Evolutionary conservation across 2,113 vertebrate genomes (phyloP).

Genomic region (Rhegmatorhina hoffmannsi): DNA sequence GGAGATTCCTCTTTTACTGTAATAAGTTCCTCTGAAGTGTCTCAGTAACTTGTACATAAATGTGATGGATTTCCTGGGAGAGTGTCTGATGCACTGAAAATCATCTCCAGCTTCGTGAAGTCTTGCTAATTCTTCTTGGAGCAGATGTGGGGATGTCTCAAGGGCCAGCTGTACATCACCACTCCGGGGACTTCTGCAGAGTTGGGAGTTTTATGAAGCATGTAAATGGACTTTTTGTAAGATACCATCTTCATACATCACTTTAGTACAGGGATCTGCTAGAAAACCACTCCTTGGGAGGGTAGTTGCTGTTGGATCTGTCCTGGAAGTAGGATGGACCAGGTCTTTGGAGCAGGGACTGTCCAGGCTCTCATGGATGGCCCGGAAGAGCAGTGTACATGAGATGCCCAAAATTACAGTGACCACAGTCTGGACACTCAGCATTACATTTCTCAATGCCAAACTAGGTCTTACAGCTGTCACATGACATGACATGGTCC

Average conservation of each 20-base stretch:
- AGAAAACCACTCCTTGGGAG: background rate
- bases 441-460: background rate
- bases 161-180: slow-evolving; percentile 38
- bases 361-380: background rate
- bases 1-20: slow-evolving; percentile 13
- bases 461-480: background rate
- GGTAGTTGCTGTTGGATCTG: background rate
- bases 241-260: slow-evolving; percentile 41
- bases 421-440: background rate
- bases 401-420: background rate
- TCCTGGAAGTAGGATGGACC: background rate
- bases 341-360: background rate
- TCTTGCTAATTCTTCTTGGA: slow-evolving; percentile 19
- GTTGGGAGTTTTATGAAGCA: slow-evolving; percentile 31
- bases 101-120: background rate
- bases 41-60: slow-evolving; percentile 44
- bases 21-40: slow-evolving; percentile 30
- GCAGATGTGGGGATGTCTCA: slow-evolving; percentile 53
- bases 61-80: slow-evolving; percentile 35
- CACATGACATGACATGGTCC: fast-evolving
- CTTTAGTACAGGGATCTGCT: background rate
- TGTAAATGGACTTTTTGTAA: slow-evolving; percentile 48
- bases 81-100: slow-evolving; percentile 20
- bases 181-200: background rate
- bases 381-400: background rate